Evolutionary conservation across 2,797 vertebrate genomes (phyloP).

Genomic region (Menidia menidia): DNA sequence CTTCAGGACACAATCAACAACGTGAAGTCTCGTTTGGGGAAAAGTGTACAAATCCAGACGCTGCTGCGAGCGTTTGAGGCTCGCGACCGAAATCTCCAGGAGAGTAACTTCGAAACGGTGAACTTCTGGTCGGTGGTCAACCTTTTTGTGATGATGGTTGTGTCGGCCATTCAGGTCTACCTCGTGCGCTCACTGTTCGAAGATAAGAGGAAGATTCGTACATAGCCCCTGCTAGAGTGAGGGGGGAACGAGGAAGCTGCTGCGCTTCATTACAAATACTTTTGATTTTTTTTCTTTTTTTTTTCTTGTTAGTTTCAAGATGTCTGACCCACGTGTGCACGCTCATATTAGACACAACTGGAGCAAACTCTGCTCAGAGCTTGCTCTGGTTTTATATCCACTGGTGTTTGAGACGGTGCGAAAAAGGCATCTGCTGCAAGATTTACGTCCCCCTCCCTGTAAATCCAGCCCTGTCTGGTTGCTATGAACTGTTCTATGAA

Average conservation of each 20-base stretch:
- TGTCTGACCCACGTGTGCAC: not conserved
- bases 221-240: conserved; percentile 74
- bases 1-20: conserved; percentile 94
- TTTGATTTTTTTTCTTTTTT: conserved; percentile 15
- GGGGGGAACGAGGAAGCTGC: conserved; percentile 21
- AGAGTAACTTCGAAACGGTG: conserved; percentile 95
- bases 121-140: conserved; percentile 95
- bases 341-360: not conserved
- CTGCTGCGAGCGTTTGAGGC: conserved; percentile 95
- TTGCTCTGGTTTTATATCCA: conserved; percentile 25
- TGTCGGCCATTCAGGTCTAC: conserved; percentile 93
- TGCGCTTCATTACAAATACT: conserved; percentile 9
- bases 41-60: conserved; percentile 94
- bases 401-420: conserved; percentile 27
- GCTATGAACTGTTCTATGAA: conserved; percentile 4
- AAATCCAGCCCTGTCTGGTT: conserved; percentile 17
- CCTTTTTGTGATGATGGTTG: conserved; percentile 88
- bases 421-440: conserved; percentile 12
- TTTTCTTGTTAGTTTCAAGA: conserved; percentile 18
- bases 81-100: conserved; percentile 95
- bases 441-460: not conserved
- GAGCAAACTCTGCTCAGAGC: conserved; percentile 7
- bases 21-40: conserved; percentile 93
- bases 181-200: conserved; percentile 95
- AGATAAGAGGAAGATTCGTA: conserved; percentile 92